Evolutionary conservation across 2,888 invertebrate genomes (phyloP), one percentile per base, ranked within the genome.

Genomic region (Acanthosepion esculentum): DNA sequence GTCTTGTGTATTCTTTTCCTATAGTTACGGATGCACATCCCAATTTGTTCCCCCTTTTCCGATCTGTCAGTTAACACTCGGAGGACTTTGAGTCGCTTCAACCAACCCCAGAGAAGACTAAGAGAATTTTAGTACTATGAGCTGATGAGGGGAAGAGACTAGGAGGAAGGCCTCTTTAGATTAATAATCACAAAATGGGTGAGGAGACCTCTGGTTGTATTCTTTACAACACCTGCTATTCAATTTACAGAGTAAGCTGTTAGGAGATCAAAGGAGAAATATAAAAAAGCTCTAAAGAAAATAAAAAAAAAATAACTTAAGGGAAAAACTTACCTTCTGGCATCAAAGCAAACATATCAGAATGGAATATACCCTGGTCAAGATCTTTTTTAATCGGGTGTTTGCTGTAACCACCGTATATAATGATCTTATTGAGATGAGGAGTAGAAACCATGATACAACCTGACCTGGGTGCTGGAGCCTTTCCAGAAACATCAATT

Each of bases 401-500:
- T 97, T 98, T 98, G 95, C 98, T 98, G 97, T 98, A 99, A 7
- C 98, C 98, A 8, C 98, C 98, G 98, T 98, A 98, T 94, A 99
- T 97, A 2, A 98, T 96, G 94, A 98, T 97, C 96, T 98, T 98
- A 0, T 98, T 98, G 96, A 96, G 95, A 92, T 97, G 97, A 29
- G 96, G 96, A 8, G 96, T 94, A 12, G 98, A 98, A 41, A 98
- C 97, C 98, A 99, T 98, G 94, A 98, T 98, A 97, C 98, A 99
- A 0, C 98, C 99, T 2, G 97, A 97, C 94, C 99, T 98, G 0
- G 99, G 98, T 48, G 98, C 97, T 0, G 99, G 99, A 4, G 98
- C 98, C 15, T 98, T 98, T 94, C 97, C 97, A 50, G 95, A 95
- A 0, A 98, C 98, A 94, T 98, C 98, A 94, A 99, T 96, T 97